Conservation (phyloP, 2,888 invertebrate species). For the Thecocarcelia acutangulata region DNA sequence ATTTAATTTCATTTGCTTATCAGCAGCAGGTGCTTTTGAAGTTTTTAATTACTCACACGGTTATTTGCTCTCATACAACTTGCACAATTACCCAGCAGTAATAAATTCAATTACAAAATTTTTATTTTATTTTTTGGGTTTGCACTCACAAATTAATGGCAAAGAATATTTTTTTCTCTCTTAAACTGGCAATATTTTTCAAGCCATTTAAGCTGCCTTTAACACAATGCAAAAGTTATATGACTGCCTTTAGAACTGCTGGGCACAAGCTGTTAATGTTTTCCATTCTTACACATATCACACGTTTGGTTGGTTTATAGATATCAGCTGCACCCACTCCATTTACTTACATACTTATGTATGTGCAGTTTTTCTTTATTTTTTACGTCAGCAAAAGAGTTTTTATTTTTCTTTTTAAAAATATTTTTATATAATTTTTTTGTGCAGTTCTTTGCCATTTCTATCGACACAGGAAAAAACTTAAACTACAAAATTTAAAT, state of each 20-base stretch:
- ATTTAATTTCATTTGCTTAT: neutral
- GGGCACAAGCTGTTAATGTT: neutral
- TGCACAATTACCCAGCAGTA: slow-evolving; percentile 23
- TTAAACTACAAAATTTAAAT: slow-evolving; percentile 43
- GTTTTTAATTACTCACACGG: slow-evolving; percentile 18
- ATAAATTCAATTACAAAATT: neutral
- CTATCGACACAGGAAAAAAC: neutral
- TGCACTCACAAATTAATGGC: neutral
- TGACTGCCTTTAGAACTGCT: neutral
- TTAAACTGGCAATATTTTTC: no score
- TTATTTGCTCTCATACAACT: neutral
- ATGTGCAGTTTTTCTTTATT: slow-evolving; percentile 8
- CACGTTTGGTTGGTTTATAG: neutral
- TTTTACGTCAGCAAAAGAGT: slow-evolving; percentile 23
- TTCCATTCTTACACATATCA: slow-evolving; percentile 4
- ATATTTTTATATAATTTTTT: slow-evolving; percentile 13
- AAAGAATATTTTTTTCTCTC: neutral
- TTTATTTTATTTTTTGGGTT: neutral
- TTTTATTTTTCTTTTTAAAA: neutral
- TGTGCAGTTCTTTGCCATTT: slow-evolving; percentile 28
- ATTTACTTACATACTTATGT: slow-evolving; percentile 3
- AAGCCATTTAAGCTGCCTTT: no score
- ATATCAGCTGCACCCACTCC: slow-evolving; percentile 55
- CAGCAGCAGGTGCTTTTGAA: slow-evolving; percentile 24
- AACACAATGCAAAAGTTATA: no score